Base-by-base conservation (phyloP, 2,888 invertebrate genomes). In the Cotesia congregata region DNA sequence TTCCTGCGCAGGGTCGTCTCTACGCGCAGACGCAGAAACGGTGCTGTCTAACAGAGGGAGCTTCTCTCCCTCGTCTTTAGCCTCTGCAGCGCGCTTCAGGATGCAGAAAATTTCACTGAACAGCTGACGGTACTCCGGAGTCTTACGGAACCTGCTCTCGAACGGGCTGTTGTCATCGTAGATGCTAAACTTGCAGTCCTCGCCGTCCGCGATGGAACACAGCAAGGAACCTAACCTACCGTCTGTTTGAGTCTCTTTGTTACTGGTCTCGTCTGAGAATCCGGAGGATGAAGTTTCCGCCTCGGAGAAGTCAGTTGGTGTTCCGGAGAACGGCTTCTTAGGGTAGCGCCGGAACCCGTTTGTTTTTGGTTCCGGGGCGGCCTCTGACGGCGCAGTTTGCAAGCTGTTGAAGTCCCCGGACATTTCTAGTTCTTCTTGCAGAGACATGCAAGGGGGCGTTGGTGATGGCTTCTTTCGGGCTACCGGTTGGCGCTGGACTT, bases 101-200 rank as follows among this genome's bases (percentile, higher is more conserved):
- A 95, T 95, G 30, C 93, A 93, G 87, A 96, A 96, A 78, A 96
- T 96, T 88, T 96, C 96, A 83, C 94, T 94, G 88, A 96, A 96
- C 5, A 96, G 88, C 84, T 94, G 94, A 3, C 94, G 92, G 87
- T 96, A 95, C 85, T 96, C 95, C 0, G 96, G 96, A 40, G 95
- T 93, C 87, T 95, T 95, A 17, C 94, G 93, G 92, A 96, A 96
- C 74, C 95, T 92, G 81, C 94, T 94, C 85, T 96, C 95, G 87
- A 96, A 93, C 0, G 95, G 94, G 85, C 93, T 95, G 72, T 92
- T 94, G 78, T 91, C 91, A 85, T 95, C 95, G 86, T 96, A 96
- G 86, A 96, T 96, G 88, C 95, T 96, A 87, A 96, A 95, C 82
- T 94, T 94, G 88, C 95, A 95, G 87, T 96, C 95, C 83, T 95